Evolutionary conservation across 2,113 vertebrate genomes (phyloP).

Genomic region (Bos javanicus): DNA sequence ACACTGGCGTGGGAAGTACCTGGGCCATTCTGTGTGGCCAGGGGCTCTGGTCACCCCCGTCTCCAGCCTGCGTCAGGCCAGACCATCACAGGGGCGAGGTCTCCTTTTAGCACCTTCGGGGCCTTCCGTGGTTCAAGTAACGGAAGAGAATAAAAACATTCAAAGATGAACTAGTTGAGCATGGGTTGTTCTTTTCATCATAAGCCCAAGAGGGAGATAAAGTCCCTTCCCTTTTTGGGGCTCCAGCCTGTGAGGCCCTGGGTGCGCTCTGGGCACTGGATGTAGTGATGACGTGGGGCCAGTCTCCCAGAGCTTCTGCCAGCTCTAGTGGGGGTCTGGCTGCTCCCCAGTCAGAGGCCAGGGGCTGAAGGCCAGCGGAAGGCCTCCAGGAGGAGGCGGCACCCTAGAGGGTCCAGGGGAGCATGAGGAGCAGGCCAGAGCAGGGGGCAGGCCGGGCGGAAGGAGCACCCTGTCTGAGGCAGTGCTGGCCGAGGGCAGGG

Average conservation of each 20-base stretch:
- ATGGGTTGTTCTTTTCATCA: background rate
- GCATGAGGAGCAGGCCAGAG: accelerated
- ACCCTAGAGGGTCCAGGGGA: background rate
- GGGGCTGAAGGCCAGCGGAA: background rate
- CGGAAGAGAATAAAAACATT: background rate
- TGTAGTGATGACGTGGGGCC: accelerated
- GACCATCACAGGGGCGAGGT: background rate
- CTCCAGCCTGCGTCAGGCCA: background rate
- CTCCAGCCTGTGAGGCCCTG: background rate
- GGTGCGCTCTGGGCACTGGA: background rate
- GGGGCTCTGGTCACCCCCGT: accelerated
- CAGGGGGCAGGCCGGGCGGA: accelerated
- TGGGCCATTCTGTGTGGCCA: background rate
- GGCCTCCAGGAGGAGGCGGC: background rate
- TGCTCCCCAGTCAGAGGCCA: background rate
- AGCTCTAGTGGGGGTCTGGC: background rate
- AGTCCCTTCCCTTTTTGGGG: background rate
- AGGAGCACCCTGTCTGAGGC: background rate
- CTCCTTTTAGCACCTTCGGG: accelerated
- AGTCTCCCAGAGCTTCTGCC: background rate
- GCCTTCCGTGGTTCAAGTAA: background rate
- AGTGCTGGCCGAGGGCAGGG: too few species aligned
- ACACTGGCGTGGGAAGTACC: background rate
- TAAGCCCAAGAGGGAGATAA: background rate
- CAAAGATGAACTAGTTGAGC: background rate